phyloP scores from a whole-genome alignment of 2,888 invertebrate genomes.

The Spicauda simplicius region DNA sequence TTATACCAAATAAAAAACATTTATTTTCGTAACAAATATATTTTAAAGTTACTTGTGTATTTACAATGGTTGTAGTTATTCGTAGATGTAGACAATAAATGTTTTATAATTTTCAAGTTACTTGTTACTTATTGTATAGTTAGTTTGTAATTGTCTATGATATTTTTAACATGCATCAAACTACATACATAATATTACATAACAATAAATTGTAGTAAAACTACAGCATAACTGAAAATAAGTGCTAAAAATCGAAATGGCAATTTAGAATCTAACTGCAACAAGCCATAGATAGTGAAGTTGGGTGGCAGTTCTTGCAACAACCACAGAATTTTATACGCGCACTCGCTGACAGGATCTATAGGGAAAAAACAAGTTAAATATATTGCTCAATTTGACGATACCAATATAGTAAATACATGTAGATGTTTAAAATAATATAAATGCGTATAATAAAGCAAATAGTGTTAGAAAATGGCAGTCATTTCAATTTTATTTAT shows the following conservation, averaged over 20 bases:
- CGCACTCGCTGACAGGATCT: constrained; percentile 7
- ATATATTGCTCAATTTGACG: too few species aligned
- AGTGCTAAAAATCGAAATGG: constrained; percentile 36
- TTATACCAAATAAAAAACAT: background rate
- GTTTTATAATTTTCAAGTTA: background rate
- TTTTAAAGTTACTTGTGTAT: constrained; percentile 15
- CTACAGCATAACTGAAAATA: constrained; percentile 35
- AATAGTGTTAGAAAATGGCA: too few species aligned
- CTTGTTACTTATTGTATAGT: background rate
- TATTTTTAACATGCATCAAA: too few species aligned
- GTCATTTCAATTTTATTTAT: too few species aligned
- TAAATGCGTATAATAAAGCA: too few species aligned
- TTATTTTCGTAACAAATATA: constrained; percentile 12
- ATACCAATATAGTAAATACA: too few species aligned
- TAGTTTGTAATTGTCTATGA: too few species aligned
- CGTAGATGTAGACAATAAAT: constrained; percentile 17
- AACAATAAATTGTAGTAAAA: constrained; percentile 36
- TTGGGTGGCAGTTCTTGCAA: constrained; percentile 37
- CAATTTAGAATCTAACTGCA: constrained; percentile 35
- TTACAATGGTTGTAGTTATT: constrained; percentile 12
- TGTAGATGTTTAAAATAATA: too few species aligned
- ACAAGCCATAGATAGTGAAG: constrained; percentile 30
- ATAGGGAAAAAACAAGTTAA: background rate
- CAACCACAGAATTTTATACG: constrained; percentile 10
- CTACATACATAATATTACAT: too few species aligned